Base-by-base conservation (phyloP, 2,113 vertebrate genomes). In the Copsychus sechellarum region DNA sequence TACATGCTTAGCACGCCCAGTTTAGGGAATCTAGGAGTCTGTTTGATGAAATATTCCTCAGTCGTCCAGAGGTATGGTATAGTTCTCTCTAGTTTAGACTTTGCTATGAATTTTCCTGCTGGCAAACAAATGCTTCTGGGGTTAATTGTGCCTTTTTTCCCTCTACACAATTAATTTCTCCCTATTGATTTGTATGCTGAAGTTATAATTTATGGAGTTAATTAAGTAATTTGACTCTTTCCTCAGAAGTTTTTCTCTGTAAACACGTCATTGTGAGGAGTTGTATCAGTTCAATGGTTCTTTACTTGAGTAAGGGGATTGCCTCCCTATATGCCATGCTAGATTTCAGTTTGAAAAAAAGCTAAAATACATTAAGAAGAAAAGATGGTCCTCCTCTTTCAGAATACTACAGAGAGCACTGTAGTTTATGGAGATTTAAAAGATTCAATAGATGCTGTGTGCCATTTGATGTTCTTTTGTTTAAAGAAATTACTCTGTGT, bases 1-100 rank as follows among this genome's bases (percentile, higher is more conserved):
- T 97, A 97, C 97, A 98, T 98, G 97, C 97, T 97, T 98, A 98
- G 97, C 97, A 97, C 93, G 95, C 96, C 95, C 97, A 98, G 96
- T 97, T 98, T 98, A 98, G 98, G 97, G 97, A 98, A 79, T 97
- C 97, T 98, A 98, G 97, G 97, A 98, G 97, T 98, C 97, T 98
- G 92, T 98, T 98, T 98, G 97, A 97, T 98, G 98, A 98, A 97
- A 97, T 98, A 97, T 98, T 98, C 97, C 97, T 97, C 96, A 97
- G 96, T 96, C 95, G 71, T 96, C 96, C 97, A 88, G 97, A 98
- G 98, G 97, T 98, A 98, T 96, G 97, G 94, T 97, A 97, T 90
- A 96, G 96, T 97, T 97, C 96, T 97, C 78, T 96, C 74, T 96
- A 97, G 96, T 96, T 96, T 97, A 97, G 97, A 97, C 42, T 87